phyloP scores from a whole-genome alignment of 2,797 vertebrate species.

The Pogonophryne albipinna region DNA sequence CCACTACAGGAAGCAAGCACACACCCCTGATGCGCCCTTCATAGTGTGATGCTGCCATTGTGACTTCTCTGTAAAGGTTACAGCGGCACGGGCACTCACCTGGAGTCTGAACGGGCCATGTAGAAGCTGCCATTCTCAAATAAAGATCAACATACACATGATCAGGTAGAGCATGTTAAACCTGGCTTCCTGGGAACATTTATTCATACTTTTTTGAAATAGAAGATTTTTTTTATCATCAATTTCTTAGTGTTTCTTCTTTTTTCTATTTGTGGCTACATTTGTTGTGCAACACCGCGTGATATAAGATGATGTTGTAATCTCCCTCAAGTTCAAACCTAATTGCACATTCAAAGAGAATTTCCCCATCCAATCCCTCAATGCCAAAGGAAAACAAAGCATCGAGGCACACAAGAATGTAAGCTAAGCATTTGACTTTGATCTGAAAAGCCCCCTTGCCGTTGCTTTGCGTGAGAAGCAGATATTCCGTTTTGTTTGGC shows the following conservation, averaged over 20 bases:
- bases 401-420: constrained; percentile 59
- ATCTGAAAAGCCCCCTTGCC: constrained; percentile 69
- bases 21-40: background rate
- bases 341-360: constrained; percentile 72
- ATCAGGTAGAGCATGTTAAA: constrained; percentile 2
- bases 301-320: constrained; percentile 54
- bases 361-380: constrained; percentile 60
- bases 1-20: background rate
- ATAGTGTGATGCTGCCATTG: no score
- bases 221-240: constrained; percentile 10
- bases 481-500: constrained; percentile 50
- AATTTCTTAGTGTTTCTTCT: constrained; percentile 15
- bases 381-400: constrained; percentile 23
- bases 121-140: background rate
- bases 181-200: background rate
- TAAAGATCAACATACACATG: background rate
- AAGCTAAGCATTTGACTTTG: constrained; percentile 71
- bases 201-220: background rate
- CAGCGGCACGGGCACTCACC: no score
- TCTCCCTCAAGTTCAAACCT: constrained; percentile 61
- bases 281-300: constrained; percentile 55
- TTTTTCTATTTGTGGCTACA: constrained; percentile 49
- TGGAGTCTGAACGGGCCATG: no score
- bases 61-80: background rate
- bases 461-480: constrained; percentile 54